Evolutionary conservation across 2,797 vertebrate species (phyloP).

Genomic region (Melanotaenia parkinsoni): DNA sequence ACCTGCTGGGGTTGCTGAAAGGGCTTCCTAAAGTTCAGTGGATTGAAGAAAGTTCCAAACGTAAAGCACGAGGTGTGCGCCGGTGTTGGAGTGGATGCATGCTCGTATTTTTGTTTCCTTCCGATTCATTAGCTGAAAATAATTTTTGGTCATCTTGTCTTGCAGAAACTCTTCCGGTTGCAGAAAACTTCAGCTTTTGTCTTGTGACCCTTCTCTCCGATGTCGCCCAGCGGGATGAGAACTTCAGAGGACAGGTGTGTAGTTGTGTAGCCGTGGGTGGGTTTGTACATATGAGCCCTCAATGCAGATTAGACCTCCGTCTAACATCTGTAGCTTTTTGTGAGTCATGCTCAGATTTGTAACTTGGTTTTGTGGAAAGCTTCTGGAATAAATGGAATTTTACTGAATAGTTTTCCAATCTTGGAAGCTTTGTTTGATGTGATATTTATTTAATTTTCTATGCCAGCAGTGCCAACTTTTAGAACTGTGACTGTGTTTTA

Average conservation of each 20-base stretch:
- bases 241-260: constrained; percentile 88
- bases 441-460: too few species aligned
- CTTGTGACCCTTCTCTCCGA: constrained; percentile 94
- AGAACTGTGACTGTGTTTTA: constrained; percentile 51
- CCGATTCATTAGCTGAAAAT: background rate
- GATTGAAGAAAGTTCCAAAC: constrained; percentile 95
- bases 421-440: too few species aligned
- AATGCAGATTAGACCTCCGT: background rate
- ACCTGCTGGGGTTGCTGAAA: constrained; percentile 91
- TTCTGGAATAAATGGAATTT: too few species aligned
- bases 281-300: background rate
- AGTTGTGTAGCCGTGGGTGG: background rate
- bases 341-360: background rate
- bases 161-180: constrained; percentile 90
- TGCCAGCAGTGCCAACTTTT: background rate
- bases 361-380: too few species aligned
- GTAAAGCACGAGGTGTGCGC: constrained; percentile 87
- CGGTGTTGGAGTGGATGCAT: too few species aligned
- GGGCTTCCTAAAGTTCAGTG: constrained; percentile 95
- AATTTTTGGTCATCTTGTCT: constrained; percentile 10
- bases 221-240: constrained; percentile 90
- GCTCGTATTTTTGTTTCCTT: background rate
- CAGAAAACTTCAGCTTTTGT: constrained; percentile 97
- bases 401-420: too few species aligned
- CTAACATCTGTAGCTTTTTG: background rate